Evolutionary conservation across 2,113 vertebrate genomes (phyloP).

Genomic region (Oenanthe melanoleuca): DNA sequence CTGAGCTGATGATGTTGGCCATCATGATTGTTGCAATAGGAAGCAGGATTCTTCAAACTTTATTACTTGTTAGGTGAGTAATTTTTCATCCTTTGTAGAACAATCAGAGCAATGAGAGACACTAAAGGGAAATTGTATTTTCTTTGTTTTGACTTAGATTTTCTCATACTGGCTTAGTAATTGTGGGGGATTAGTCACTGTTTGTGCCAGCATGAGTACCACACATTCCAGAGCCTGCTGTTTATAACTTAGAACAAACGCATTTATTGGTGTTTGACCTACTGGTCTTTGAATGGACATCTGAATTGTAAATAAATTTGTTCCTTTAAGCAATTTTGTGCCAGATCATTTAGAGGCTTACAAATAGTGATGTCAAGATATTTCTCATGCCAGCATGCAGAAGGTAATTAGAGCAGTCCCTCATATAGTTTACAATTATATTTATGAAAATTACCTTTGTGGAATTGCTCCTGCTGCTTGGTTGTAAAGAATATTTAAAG

Average conservation of each 20-base stretch:
- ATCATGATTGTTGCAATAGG: not conserved
- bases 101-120: not conserved
- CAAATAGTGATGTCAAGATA: not conserved
- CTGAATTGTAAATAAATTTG: conserved; percentile 42
- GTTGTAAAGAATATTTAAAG: conserved; percentile 47
- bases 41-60: not conserved
- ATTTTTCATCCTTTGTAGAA: not conserved
- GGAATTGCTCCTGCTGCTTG: conserved; percentile 36
- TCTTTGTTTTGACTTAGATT: not conserved
- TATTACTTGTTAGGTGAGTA: not conserved
- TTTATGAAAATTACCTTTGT: conserved; percentile 57
- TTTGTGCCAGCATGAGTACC: not conserved
- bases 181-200: not conserved
- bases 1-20: not conserved
- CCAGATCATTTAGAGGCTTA: conserved; percentile 42
- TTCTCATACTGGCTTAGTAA: not conserved
- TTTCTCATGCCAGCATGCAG: not conserved
- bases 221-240: not conserved
- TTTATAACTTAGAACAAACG: conserved; percentile 46
- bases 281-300: conserved; percentile 46
- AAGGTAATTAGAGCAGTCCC: conserved; percentile 29
- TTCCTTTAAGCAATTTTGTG: conserved; percentile 27
- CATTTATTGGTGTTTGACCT: conserved; percentile 43
- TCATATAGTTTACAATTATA: conserved; percentile 44
- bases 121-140: not conserved